These are phyloP conservation scores for Apis cerana DNA, from an alignment of 1,140 invertebrate genomes.

Conservation along the genomic window DNA sequence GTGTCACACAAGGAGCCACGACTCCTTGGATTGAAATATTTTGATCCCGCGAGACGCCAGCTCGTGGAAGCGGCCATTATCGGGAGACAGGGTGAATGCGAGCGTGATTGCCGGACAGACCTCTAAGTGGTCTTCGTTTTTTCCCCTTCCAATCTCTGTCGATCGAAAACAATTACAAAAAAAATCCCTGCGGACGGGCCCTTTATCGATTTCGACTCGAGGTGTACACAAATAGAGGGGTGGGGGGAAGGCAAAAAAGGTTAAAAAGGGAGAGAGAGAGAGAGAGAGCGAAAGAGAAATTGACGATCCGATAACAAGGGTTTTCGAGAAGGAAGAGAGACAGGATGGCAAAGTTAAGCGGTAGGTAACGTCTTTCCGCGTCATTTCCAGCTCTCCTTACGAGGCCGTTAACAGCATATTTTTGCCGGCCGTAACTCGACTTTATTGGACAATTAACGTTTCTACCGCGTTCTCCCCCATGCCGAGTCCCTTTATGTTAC, in stretches of 20 bases:
- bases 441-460: constrained; percentile 81
- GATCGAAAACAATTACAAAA: constrained; percentile 21
- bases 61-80: constrained; percentile 38
- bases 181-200: background rate
- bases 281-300: background rate
- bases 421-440: constrained; percentile 75
- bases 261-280: background rate
- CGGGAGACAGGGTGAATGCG: constrained; percentile 40
- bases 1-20: constrained; percentile 68
- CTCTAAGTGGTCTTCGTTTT: background rate
- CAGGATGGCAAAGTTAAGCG: constrained; percentile 51
- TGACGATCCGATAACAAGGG: constrained; percentile 21
- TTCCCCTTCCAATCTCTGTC: too few relatives aligned
- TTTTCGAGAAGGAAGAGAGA: background rate
- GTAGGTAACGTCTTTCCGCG: constrained; percentile 68
- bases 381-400: constrained; percentile 72
- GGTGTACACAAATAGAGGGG: too few relatives aligned
- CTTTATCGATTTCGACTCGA: background rate
- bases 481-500: constrained; percentile 39
- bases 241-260: too few relatives aligned
- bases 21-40: constrained; percentile 72
- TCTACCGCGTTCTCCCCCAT: constrained; percentile 49
- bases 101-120: constrained; percentile 41
- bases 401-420: constrained; percentile 72
- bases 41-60: constrained; percentile 56